Base-by-base conservation (phyloP, 64 coral and sea anemone genomes). In the Montipora sp. region DNA sequence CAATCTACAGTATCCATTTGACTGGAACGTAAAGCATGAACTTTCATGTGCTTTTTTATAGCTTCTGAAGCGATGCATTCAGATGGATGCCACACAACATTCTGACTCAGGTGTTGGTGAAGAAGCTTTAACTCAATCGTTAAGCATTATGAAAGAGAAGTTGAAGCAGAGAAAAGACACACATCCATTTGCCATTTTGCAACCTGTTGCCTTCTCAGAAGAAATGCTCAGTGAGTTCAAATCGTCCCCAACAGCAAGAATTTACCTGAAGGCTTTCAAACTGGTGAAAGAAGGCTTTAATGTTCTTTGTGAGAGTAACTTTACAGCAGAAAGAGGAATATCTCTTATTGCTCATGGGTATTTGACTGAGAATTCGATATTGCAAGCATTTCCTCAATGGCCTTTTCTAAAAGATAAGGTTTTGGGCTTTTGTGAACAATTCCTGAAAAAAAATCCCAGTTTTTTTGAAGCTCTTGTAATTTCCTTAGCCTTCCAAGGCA, bases 401-500 rank as follows among this genome's bases (percentile, higher is more conserved):
- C 0, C 20, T 24, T 9, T 72, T 7, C 1, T 79, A 50, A 43
- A 14, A 63, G 7, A 58, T n/a, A 0, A 63, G 16, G 77, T 92
- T 74, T 65, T 59, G 16, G 11, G 50, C 19, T 51, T 90, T 23
- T 73, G 51, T 48, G 63, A 77, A 49, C 57, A 69, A 8, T 13
- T 23, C 50, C 11, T 75, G 15, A 24, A 57, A 18, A 43, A 48
- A 0, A 84, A 98, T 83, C 2, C 68, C 6, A 45, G 48, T 0
- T 98, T 98, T 44, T 98, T 89, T 80, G 95, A 98, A 21, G 95
- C 89, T 0, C 75, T 98, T 48, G 36, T 93, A 13, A 5, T 98
- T 5, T 59, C 83, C 0, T 20, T 51, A 47, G 27, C 77, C 55
- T 15, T 51, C 47, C 16, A 21, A 60, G 8, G 5, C 2, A 4